phyloP scores from a whole-genome alignment of 2,113 vertebrate genomes.

The Centropus bengalensis region DNA sequence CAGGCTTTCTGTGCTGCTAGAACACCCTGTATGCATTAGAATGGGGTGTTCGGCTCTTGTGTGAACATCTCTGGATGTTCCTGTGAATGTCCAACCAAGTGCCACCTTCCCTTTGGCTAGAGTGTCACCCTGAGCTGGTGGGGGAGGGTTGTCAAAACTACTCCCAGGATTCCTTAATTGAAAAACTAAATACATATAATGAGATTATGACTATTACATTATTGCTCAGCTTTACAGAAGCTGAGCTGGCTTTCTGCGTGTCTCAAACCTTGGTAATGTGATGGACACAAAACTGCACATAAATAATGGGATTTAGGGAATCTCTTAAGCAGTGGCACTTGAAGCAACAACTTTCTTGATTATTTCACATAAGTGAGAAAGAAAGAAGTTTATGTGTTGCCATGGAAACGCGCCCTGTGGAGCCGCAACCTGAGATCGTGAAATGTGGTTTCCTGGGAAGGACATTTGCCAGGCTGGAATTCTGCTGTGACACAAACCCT shows the following conservation, averaged over 20 bases:
- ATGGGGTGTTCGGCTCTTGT: not conserved
- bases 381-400: not conserved
- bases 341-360: not conserved
- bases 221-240: not conserved
- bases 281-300: not conserved
- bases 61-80: rapidly evolving
- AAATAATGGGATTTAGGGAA: not conserved
- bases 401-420: not conserved
- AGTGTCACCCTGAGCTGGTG: not conserved
- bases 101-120: not conserved
- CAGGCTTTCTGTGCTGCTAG: not conserved
- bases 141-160: rapidly evolving
- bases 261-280: not conserved
- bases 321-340: not conserved
- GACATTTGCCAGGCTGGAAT: not conserved
- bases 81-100: rapidly evolving
- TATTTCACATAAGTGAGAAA: not conserved
- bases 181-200: rapidly evolving
- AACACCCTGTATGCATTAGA: rapidly evolving
- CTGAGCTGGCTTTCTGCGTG: not conserved
- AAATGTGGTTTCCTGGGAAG: not conserved
- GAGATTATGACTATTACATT: rapidly evolving
- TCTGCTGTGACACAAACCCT: not conserved
- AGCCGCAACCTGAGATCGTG: not conserved
- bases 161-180: not conserved